Base-by-base conservation (phyloP, 2,113 vertebrate species). In the Eulemur macaco region DNA sequence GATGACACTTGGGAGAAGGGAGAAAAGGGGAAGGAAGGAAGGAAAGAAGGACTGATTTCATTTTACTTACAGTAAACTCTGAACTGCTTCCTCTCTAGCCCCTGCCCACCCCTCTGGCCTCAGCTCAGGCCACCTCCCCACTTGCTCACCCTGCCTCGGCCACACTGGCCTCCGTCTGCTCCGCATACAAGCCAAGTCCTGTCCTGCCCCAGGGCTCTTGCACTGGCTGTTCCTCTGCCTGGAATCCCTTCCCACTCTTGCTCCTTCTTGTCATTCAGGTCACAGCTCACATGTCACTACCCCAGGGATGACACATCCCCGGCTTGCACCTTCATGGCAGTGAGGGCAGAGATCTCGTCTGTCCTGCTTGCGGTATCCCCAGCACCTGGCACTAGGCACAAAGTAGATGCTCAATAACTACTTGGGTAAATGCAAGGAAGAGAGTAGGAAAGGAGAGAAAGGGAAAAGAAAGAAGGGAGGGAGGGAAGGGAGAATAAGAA, bases 11-110 rank as follows among this genome's bases (percentile, higher is more conserved):
- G 73, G 42, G 8, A 39, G 13, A 68, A 31, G 47, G 25, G 29
- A 66, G 60, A 29, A 63, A 63, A 29, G 60, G 60, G 42, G 3
- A 37, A 34, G 13, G 37, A 14, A 63, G 58, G 9, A 13, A 45
- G 39, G 21, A 12, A 42, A 60, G 11, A 0, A 21, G 29, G 6
- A 31, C 0, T 1, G 27, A 23, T 6, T 66, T 34, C 17, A 21
- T 21, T 27, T 31, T 25, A 71, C 21, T 52, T 77, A 10, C 34
- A 27, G 42, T n/a, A 6, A 81, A 21, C 3, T 27, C 31, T 8
- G 17, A 20, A 23, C 47, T 64, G 47, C 56, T 17, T 10, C 18
- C 17, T n/a, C 13, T 7, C 71, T 50, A 31, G 27, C 58, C 29
- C 18, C 39, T 21, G 56, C 18, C 82, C 9, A 1, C 66, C 29